A percentile compares a stretch with the other conserved stretches of the same genome.
phyloP scores from a whole-genome alignment of 2,888 invertebrate genomes.

The Drosophila greeni region DNA sequence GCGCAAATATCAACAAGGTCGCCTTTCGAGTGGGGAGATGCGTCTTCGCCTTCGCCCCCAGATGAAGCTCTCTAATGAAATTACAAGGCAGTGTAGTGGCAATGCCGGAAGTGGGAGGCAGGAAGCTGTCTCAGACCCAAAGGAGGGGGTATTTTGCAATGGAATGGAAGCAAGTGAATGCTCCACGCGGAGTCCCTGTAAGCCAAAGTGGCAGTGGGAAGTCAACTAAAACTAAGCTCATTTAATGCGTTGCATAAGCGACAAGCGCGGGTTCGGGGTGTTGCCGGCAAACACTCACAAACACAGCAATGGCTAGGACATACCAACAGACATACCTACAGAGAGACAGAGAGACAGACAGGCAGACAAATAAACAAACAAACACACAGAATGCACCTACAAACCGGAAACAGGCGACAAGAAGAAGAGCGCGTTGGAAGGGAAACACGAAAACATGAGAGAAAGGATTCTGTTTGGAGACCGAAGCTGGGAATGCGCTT shows the following conservation, averaged over 20 bases:
- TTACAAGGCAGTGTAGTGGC: conserved; percentile 46
- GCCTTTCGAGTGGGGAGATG: conserved; percentile 13
- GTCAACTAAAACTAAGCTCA: conserved; percentile 73
- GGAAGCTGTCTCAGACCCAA: neutral
- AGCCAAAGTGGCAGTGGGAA: conserved; percentile 71
- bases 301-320: neutral
- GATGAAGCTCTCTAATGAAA: conserved; percentile 65
- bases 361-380: conserved; percentile 1
- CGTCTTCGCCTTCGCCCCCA: conserved; percentile 33
- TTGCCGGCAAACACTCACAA: conserved; percentile 13
- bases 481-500: neutral
- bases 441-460: conserved; percentile 15
- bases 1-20: conserved; percentile 66
- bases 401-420: conserved; percentile 45
- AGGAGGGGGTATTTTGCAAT: neutral
- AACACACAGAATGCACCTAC: conserved; percentile 24
- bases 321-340: neutral
- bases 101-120: neutral
- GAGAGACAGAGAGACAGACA: neutral
- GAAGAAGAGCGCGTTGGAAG: conserved; percentile 17
- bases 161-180: conserved; percentile 1
- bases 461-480: neutral
- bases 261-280: conserved; percentile 28
- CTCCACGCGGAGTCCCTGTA: conserved; percentile 37
- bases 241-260: conserved; percentile 71